Evolutionary conservation across 2,888 invertebrate species (phyloP).

Genomic region (Ceraclea dissimilis): DNA sequence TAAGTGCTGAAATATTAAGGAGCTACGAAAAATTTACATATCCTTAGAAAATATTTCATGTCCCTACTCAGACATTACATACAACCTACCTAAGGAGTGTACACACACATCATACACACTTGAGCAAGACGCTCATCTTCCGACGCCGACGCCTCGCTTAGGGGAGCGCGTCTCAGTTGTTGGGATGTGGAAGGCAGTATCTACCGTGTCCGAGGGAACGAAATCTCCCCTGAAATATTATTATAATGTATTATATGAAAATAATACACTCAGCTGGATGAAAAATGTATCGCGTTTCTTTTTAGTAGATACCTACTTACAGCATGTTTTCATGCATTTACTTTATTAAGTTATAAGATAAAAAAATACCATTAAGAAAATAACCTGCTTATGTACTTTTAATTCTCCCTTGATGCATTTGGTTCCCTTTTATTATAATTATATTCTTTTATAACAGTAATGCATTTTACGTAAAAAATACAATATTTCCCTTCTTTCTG

Average conservation of each 20-base stretch:
- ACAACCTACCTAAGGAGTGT: background rate
- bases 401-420: too few species aligned
- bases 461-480: too few species aligned
- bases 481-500: too few species aligned
- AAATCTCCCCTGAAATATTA: background rate
- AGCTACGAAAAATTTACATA: constrained; percentile 24
- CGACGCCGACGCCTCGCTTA: too few species aligned
- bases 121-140: too few species aligned
- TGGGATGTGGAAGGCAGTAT: background rate
- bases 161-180: background rate
- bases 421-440: too few species aligned
- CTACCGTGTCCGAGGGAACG: background rate
- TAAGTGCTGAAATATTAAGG: constrained; percentile 25
- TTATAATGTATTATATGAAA: background rate
- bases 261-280: background rate
- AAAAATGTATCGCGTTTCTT: background rate
- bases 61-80: constrained; percentile 7
- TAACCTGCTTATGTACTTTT: too few species aligned
- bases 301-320: background rate
- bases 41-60: constrained; percentile 16
- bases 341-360: too few species aligned
- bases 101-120: too few species aligned
- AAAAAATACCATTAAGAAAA: too few species aligned
- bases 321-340: background rate
- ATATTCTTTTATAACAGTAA: too few species aligned